Evolutionary conservation across 2,888 invertebrate genomes (phyloP).

Genomic region (Polydrusus tereticollis): DNA sequence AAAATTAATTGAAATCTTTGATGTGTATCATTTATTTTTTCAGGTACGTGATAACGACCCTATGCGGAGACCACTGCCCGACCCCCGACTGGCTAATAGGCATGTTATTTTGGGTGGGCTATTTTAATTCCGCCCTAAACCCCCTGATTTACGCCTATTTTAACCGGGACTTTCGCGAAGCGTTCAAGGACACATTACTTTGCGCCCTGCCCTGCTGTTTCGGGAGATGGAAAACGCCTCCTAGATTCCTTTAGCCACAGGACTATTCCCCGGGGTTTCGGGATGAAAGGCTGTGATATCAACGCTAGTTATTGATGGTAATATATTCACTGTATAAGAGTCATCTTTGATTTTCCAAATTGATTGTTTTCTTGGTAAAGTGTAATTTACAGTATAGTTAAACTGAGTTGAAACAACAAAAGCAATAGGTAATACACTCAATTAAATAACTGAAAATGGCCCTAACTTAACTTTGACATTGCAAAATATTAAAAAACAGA

Average conservation of each 20-base stretch:
- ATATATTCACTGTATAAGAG: not conserved
- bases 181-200: constrained; percentile 92
- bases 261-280: constrained; percentile 58
- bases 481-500: no score
- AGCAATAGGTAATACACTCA: no score
- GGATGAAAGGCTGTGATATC: constrained; percentile 63
- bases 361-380: no score
- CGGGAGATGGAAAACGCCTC: constrained; percentile 79
- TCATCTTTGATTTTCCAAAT: no score
- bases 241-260: constrained; percentile 68
- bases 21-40: constrained; percentile 1
- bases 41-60: constrained; percentile 88
- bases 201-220: constrained; percentile 89
- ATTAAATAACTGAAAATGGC: no score
- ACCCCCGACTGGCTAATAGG: constrained; percentile 78
- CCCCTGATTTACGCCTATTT: constrained; percentile 97
- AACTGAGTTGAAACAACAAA: no score
- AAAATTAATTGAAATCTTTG: not conserved
- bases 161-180: constrained; percentile 96
- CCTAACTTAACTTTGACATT: no score
- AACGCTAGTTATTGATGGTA: constrained; percentile 13
- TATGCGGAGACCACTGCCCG: constrained; percentile 79
- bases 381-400: no score
- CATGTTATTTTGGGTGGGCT: constrained; percentile 93
- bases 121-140: constrained; percentile 95